Evolutionary conservation across 2,113 vertebrate species (phyloP).

Genomic region (Phrynosoma platyrhinos): DNA sequence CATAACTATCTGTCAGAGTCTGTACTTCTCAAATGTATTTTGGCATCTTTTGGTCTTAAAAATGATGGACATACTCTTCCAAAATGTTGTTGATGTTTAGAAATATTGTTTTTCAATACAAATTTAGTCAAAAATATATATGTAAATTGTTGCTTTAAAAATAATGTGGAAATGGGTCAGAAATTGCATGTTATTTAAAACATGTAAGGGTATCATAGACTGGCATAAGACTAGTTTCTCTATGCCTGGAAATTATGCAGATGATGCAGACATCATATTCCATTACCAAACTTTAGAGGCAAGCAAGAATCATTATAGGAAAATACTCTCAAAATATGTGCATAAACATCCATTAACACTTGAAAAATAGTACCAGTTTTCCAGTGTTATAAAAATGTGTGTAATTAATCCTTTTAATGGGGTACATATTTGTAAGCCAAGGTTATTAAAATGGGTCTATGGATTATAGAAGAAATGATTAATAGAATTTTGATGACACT

Average conservation of each 20-base stretch:
- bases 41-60: no score
- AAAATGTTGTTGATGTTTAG: neutral
- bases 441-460: conserved; percentile 19
- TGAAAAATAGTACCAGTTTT: conserved; percentile 10
- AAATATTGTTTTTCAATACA: neutral
- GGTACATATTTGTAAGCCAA: neutral
- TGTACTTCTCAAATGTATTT: no score
- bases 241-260: neutral
- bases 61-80: neutral
- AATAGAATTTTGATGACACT: conserved; percentile 16
- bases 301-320: neutral
- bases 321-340: neutral
- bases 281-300: neutral
- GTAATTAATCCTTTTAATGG: neutral
- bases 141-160: no score
- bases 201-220: neutral
- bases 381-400: conserved; percentile 26
- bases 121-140: no score
- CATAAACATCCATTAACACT: conserved; percentile 22
- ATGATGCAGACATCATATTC: neutral
- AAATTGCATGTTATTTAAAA: neutral
- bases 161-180: neutral
- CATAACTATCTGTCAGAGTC: no score
- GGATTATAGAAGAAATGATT: conserved; percentile 34
- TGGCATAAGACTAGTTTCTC: neutral